Conservation (phyloP, 2,797 vertebrate species). For the Furcifer pardalis region DNA sequence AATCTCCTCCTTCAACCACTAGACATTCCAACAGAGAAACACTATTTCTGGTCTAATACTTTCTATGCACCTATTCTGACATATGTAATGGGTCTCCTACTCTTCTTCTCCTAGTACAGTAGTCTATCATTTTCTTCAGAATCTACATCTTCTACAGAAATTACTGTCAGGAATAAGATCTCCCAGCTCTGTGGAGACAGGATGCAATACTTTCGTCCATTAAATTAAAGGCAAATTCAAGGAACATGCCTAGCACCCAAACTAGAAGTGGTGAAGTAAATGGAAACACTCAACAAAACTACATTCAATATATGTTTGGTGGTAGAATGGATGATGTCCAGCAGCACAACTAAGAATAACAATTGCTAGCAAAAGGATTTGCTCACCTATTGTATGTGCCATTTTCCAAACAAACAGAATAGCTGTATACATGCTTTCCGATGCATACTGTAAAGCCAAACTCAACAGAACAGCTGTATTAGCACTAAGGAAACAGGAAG, state of each 20-base stretch:
- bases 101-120: not conserved
- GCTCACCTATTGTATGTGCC: not conserved
- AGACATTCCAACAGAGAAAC: not conserved
- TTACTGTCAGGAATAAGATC: not conserved
- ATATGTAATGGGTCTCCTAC: not conserved
- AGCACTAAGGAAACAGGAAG: not conserved
- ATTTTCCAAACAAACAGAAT: not conserved
- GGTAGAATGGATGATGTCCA: not conserved
- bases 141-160: not conserved
- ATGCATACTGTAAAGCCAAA: too few species aligned
- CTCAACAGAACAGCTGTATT: not conserved
- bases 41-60: not conserved
- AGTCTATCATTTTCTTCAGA: not conserved
- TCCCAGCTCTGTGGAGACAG: not conserved
- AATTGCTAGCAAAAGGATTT: not conserved
- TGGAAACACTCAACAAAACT: not conserved
- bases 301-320: not conserved
- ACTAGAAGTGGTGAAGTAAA: not conserved
- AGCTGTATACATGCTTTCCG: not conserved
- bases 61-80: constrained; percentile 9
- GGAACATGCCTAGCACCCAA: not conserved
- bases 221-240: not conserved
- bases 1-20: not conserved
- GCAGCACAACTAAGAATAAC: not conserved
- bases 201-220: not conserved